A percentile compares a stretch with the other conserved stretches of the same genome.
Conservation (phyloP, 2,113 vertebrate species). For the Xenopus borealis region DNA sequence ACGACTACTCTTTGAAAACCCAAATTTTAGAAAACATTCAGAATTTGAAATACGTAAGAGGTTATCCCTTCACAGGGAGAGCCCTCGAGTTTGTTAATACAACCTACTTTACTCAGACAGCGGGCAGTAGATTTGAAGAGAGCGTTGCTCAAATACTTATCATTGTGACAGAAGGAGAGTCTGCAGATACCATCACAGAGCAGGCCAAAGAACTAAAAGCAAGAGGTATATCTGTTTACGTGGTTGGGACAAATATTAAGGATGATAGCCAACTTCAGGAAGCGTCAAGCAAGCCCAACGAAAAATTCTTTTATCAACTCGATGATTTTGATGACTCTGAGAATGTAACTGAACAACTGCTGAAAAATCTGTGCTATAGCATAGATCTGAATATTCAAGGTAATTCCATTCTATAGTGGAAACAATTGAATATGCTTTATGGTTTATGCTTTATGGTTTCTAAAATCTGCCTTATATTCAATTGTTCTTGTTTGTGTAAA, state of each 20-base stretch:
- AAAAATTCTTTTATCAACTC: slow-evolving; percentile 62
- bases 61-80: slow-evolving; percentile 64
- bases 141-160: slow-evolving; percentile 73
- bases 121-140: slow-evolving; percentile 58
- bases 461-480: no score
- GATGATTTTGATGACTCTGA: slow-evolving; percentile 63
- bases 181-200: slow-evolving; percentile 58
- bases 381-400: slow-evolving; percentile 61
- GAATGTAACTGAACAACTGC: slow-evolving; percentile 52
- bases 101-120: slow-evolving; percentile 59
- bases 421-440: neutral
- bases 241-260: slow-evolving; percentile 63
- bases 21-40: slow-evolving; percentile 61
- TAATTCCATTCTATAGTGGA: slow-evolving; percentile 47
- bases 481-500: no score
- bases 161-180: slow-evolving; percentile 73
- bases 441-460: no score
- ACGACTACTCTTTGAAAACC: slow-evolving; percentile 59
- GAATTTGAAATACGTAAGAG: slow-evolving; percentile 57
- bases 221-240: slow-evolving; percentile 66
- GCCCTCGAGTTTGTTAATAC: slow-evolving; percentile 64
- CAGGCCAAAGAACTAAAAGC: slow-evolving; percentile 59
- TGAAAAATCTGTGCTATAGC: slow-evolving; percentile 64
- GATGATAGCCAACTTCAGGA: slow-evolving; percentile 54
- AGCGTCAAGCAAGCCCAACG: slow-evolving; percentile 68